phyloP scores from a whole-genome alignment of 2,888 invertebrate species.

The Acrobasis repandana region DNA sequence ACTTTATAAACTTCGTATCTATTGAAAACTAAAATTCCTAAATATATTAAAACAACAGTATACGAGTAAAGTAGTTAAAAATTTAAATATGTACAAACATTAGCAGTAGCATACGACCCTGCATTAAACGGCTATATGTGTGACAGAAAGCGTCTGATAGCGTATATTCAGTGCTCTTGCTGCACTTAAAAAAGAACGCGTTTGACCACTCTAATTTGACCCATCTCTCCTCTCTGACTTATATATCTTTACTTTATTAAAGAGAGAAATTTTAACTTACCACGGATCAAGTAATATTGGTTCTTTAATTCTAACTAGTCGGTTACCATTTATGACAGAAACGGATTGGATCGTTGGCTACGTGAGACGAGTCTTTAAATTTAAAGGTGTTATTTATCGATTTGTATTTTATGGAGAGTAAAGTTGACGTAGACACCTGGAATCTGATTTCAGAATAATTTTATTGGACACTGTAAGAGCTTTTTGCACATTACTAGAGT shows the following conservation, averaged over 20 bases:
- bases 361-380: background rate
- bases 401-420: background rate
- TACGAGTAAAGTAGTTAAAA: background rate
- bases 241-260: background rate
- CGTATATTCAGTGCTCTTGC: slow-evolving; percentile 41
- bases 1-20: no score
- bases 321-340: slow-evolving; percentile 18
- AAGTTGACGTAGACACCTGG: background rate
- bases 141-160: slow-evolving; percentile 36
- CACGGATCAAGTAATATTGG: slow-evolving; percentile 2
- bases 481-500: no score
- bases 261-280: background rate
- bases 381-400: background rate
- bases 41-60: background rate
- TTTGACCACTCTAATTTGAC: background rate
- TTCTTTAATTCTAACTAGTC: slow-evolving; percentile 13
- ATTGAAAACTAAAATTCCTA: no score
- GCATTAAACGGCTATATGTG: slow-evolving; percentile 37
- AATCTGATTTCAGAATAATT: background rate
- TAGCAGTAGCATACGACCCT: slow-evolving; percentile 23
- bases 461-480: background rate
- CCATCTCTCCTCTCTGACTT: background rate
- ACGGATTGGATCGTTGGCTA: slow-evolving; percentile 6
- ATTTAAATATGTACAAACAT: background rate
- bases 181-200: slow-evolving; percentile 13